Base-by-base conservation (phyloP, 1,140 invertebrate genomes). In the Ectropis grisescens region DNA sequence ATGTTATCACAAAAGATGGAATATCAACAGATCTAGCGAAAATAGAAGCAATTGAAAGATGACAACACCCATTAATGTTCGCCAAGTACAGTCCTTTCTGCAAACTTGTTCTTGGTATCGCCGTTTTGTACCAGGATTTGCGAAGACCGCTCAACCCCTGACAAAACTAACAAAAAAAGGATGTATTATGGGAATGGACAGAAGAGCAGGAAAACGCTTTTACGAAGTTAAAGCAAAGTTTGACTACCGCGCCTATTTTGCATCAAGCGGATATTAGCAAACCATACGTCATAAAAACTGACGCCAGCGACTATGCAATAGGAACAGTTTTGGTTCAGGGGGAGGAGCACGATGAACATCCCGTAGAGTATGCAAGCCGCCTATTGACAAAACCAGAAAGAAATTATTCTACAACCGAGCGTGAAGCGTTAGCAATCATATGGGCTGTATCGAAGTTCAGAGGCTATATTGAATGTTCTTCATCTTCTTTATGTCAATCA, bases 341-440 rank as follows among this genome's bases (percentile, higher is more conserved):
- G 12, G 29, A 51, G 19, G 49, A 49, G 4, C 4, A 2, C 10
- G 24, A 26, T 26, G 24, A 26, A 10, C 24, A 43, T 9, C 66
- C 68, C 0, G 54, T 84, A 8, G 70, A 69, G 9, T 85, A 83
- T 47, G 65, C 69, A 6, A 43, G 57, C 15, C 41, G 74, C 9
- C 36, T 52, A 5, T 37, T 85, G 2, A 58, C 35, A 8, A 19
- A 25, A 7, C 47, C 70, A 5, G 84, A 88, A 52, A 37, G 35
- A 12, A 82, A 82, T 15, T 84, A 82, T 30, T 41, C 48, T 0
- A 61, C 54, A 1, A 76, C 62, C 1, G 82, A 86, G 40, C 36
- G 58, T 24, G 82, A 85, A 54, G 59, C 58, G 12, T 41, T 85
- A 2, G 83, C 82, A 0, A 49, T 85, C 1, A 46, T 85, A 0